phyloP scores from a whole-genome alignment of 2,113 vertebrate genomes.

The Callipepla squamata region DNA sequence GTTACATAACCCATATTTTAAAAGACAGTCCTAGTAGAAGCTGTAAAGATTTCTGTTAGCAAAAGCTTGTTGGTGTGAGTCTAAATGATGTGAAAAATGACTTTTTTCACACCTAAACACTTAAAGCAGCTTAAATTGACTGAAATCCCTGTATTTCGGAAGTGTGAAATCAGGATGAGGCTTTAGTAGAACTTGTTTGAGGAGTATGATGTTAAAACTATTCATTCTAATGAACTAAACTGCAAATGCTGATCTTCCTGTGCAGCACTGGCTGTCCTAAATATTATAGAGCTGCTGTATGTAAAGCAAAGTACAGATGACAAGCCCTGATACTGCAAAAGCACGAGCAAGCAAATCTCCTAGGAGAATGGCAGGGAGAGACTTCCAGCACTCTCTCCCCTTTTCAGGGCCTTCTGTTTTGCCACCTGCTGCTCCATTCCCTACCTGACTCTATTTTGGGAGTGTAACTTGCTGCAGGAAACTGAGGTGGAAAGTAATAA shows the following conservation, averaged over 20 bases:
- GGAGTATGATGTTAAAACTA: background rate
- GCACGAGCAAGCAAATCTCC: background rate
- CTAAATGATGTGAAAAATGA: background rate
- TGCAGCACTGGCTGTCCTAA: background rate
- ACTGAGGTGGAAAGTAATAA: background rate
- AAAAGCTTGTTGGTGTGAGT: background rate
- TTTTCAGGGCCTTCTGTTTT: background rate
- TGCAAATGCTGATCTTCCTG: background rate
- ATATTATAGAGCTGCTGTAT: background rate
- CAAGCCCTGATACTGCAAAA: background rate
- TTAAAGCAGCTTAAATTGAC: background rate
- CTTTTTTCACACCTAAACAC: background rate
- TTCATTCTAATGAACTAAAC: background rate
- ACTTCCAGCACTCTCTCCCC: background rate
- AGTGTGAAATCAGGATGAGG: background rate
- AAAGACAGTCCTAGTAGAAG: background rate
- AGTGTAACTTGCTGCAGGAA: background rate
- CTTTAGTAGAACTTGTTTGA: constrained; percentile 7
- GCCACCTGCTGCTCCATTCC: background rate
- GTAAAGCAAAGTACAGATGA: background rate
- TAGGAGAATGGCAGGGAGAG: background rate
- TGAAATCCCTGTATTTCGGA: background rate
- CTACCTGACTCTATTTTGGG: background rate
- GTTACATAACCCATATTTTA: background rate
- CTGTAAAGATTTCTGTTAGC: background rate